Evolutionary conservation across 2,888 invertebrate species (phyloP).

Genomic region (Punctoribates punctum): DNA sequence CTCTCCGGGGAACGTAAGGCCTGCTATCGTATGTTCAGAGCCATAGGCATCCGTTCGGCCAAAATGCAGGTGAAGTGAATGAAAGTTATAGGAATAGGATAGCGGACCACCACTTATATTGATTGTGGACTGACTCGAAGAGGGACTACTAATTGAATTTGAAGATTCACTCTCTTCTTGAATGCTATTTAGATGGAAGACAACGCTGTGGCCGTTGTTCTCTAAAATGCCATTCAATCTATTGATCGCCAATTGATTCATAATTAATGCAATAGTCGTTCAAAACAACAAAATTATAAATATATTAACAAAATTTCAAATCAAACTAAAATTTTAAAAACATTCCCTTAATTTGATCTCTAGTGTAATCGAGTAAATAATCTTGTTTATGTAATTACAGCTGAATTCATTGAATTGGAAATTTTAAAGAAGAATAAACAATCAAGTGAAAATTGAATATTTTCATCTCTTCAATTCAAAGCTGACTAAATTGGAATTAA

Average conservation of each 20-base stretch:
- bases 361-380: no score
- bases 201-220: slow-evolving; percentile 92
- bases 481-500: no score
- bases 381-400: no score
- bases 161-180: slow-evolving; percentile 64
- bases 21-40: slow-evolving; percentile 94
- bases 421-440: no score
- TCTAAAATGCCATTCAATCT: slow-evolving; percentile 75
- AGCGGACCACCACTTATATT: slow-evolving; percentile 94
- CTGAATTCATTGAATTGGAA: no score
- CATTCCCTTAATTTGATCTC: no score
- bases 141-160: slow-evolving; percentile 27
- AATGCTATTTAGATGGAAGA: slow-evolving; percentile 67
- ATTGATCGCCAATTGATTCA: neutral
- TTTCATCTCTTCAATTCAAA: no score
- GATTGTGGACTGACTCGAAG: slow-evolving; percentile 56
- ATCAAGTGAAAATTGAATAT: no score
- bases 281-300: neutral
- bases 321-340: no score
- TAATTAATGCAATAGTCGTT: neutral
- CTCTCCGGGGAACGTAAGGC: slow-evolving; percentile 95
- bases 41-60: slow-evolving; percentile 86
- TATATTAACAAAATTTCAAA: no score
- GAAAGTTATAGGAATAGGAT: slow-evolving; percentile 90
- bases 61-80: slow-evolving; percentile 91